Evolutionary conservation across 2,113 vertebrate genomes (phyloP).

Genomic region (Puffinus mauretanicus): DNA sequence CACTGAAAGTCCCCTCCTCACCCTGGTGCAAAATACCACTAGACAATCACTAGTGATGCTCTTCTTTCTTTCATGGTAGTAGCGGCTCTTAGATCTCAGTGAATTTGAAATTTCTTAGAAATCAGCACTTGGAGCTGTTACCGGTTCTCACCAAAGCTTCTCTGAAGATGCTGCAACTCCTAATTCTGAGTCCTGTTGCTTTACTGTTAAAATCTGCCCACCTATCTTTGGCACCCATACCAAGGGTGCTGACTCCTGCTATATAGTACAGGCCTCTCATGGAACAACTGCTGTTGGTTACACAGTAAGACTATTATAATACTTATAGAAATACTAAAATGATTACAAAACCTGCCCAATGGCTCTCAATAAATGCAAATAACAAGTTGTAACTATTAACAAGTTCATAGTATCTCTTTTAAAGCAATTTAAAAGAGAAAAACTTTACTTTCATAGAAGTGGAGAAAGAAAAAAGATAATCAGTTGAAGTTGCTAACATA

Average conservation of each 20-base stretch:
- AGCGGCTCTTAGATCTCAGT: background rate
- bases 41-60: background rate
- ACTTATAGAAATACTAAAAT: background rate
- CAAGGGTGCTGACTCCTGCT: background rate
- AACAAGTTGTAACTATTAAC: background rate
- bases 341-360: background rate
- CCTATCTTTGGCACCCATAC: background rate
- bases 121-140: background rate
- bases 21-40: background rate
- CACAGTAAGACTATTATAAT: background rate
- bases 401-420: background rate
- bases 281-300: background rate
- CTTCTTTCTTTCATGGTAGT: background rate
- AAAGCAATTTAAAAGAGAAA: background rate
- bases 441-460: background rate
- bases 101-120: background rate
- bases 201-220: background rate
- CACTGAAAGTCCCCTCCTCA: background rate
- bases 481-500: background rate
- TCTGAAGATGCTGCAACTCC: background rate
- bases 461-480: background rate
- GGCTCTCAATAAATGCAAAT: background rate
- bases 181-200: background rate
- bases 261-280: rapidly evolving
- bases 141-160: background rate